Conservation (phyloP, 1,140 invertebrate genomes). For the Diploscapter pachys region DNA sequence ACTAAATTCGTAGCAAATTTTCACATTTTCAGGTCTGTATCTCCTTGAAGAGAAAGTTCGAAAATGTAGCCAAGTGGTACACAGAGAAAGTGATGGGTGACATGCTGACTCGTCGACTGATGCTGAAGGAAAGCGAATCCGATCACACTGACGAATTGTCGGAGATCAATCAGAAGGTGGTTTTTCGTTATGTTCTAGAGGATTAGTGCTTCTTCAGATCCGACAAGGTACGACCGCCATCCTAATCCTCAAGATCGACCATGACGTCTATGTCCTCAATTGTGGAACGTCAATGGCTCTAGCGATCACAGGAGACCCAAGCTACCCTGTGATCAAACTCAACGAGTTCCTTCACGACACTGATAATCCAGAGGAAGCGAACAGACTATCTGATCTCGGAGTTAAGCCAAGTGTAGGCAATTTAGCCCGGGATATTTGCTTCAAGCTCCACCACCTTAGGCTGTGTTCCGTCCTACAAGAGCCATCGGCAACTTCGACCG, state of each 20-base stretch:
- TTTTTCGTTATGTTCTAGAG: neutral
- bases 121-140: neutral
- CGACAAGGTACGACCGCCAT: slow-evolving; percentile 27
- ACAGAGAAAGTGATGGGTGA: neutral
- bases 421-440: neutral
- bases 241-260: slow-evolving; percentile 9
- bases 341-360: slow-evolving; percentile 11
- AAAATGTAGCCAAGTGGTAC: slow-evolving; percentile 9
- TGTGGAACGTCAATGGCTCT: slow-evolving; percentile 17
- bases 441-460: neutral
- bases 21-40: slow-evolving; percentile 5
- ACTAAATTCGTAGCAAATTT: neutral
- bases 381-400: slow-evolving; percentile 2
- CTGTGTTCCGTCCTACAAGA: slow-evolving; percentile 13
- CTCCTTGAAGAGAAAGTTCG: slow-evolving; percentile 12
- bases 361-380: slow-evolving; percentile 18
- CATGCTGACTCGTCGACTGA: neutral
- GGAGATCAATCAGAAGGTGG: slow-evolving; percentile 17
- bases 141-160: slow-evolving; percentile 6
- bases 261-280: slow-evolving; percentile 28
- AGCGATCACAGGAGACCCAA: slow-evolving; percentile 3
- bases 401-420: slow-evolving; percentile 13
- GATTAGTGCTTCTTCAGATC: slow-evolving; percentile 11
- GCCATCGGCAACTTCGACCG: slow-evolving; percentile 27
- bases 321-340: neutral